Percentiles rank a stretch among this genome's conserved stretches.
phyloP scores from a whole-genome alignment of 2,797 vertebrate species.

The Parotocinclus haroldoi region DNA sequence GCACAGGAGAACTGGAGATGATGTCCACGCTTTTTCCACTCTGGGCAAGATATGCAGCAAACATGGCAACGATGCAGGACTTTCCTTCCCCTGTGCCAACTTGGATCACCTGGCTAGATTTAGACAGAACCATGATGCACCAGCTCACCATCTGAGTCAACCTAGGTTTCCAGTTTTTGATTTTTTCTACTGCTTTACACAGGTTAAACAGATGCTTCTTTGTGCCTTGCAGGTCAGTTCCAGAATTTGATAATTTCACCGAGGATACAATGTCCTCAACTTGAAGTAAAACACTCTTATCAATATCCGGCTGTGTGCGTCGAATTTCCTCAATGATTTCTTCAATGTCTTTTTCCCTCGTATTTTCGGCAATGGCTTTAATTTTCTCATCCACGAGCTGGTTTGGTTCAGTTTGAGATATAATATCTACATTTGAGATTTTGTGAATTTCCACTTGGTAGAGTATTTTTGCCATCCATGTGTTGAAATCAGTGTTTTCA shows the following conservation, averaged over 20 bases:
- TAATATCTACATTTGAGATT: constrained; percentile 17
- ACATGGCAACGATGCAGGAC: constrained; percentile 66
- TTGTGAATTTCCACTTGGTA: constrained; percentile 54
- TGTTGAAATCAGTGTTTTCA: constrained; percentile 13
- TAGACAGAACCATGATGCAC: constrained; percentile 59
- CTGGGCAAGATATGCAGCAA: constrained; percentile 55
- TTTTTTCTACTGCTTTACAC: constrained; percentile 16
- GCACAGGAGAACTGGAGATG: constrained; percentile 56
- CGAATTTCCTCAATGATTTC: constrained; percentile 55
- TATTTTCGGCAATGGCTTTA: constrained; percentile 1
- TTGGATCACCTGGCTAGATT: constrained; percentile 54
- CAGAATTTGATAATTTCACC: background rate
- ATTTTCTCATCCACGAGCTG: background rate
- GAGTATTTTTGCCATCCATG: constrained; percentile 53
- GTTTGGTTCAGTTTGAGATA: accelerated
- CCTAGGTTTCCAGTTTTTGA: constrained; percentile 39
- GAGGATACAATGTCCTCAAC: constrained; percentile 23
- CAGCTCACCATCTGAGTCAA: constrained; percentile 64
- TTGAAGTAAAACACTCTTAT: background rate
- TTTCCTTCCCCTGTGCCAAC: constrained; percentile 64
- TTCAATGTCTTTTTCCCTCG: constrained; percentile 39
- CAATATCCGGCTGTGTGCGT: background rate
- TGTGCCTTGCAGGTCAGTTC: background rate
- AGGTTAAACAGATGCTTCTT: background rate
- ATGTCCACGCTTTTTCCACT: constrained; percentile 52